phyloP scores from a whole-genome alignment of 2,797 vertebrate genomes.

The Myripristis jacobus region DNA sequence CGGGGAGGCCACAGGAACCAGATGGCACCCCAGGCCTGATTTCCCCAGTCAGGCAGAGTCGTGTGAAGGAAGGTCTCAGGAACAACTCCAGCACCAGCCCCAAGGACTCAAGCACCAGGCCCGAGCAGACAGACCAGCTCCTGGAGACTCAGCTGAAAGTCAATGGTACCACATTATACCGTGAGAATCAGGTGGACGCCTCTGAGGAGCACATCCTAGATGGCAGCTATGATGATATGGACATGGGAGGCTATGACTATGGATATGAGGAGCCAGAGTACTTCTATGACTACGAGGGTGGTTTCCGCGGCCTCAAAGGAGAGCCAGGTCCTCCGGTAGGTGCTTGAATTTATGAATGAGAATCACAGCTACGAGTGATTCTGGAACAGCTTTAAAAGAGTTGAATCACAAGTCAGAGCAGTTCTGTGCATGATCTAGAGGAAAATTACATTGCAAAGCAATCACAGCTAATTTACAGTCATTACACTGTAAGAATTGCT shows the following conservation, averaged over 20 bases:
- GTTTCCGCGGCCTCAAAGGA: conserved; percentile 91
- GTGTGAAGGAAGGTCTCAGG: conserved; percentile 74
- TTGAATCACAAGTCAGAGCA: conserved; percentile 42
- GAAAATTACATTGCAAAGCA: conserved; percentile 50
- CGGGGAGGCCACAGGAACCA: conserved; percentile 53
- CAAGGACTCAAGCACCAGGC: conserved; percentile 42
- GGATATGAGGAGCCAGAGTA: conserved; percentile 90
- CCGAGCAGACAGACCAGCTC: conserved; percentile 63
- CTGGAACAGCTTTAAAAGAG: conserved; percentile 16
- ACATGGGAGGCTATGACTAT: conserved; percentile 88
- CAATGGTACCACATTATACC: conserved; percentile 83
- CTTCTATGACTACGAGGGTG: conserved; percentile 87
- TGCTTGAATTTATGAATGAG: conserved; percentile 63
- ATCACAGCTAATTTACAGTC: conserved; percentile 59
- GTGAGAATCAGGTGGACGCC: conserved; percentile 79
- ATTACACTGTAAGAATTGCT: conserved; percentile 37
- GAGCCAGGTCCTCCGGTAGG: conserved; percentile 95
- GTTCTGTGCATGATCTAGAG: conserved; percentile 31
- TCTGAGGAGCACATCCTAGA: conserved; percentile 81
- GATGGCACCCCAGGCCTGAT: conserved; percentile 65
- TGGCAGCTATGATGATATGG: conserved; percentile 82
- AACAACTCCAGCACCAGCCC: conserved; percentile 62
- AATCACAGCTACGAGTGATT: conserved; percentile 6
- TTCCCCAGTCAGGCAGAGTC: conserved; percentile 69
- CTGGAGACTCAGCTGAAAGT: conserved; percentile 77